Evolutionary conservation across 2,113 vertebrate species (phyloP), one percentile per base, ranked within the genome.

Genomic region (Thamnophis sirtalis): DNA sequence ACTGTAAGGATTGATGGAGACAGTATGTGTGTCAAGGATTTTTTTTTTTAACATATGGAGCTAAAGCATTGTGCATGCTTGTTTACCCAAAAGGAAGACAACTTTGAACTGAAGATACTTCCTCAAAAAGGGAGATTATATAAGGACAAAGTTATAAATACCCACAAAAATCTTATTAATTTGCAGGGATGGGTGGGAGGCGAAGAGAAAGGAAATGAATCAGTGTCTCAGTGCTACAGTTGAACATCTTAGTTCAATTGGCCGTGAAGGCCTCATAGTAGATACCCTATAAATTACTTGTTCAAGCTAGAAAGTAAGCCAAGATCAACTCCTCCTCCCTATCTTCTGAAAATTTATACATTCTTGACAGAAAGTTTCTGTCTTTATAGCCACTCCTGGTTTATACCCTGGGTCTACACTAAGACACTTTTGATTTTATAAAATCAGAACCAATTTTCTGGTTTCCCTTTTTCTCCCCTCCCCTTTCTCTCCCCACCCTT

Each of bases 351-450:
- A 84, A 91, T 2, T 54, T 93, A 53, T 21, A 80, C 19, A 80
- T n/a, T 11, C 43, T 60, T 56, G 13, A 90, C 7, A 63, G n/a
- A 43, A 60, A 49, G 1, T 73, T 89, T 51, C 19, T 91, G 38
- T 13, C 50, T 89, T 89, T 85, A n/a, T 43, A 6, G 56, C 33
- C 68, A 86, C 33, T 73, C 56, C 26, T 55, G 11, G 63, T 55
- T 93, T 89, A 55, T 89, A 56, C 56, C 19, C 21, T 93, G 60
- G 26, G 19, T 54, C 56, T 91, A 86, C 68, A 68, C 21, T 89
- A 63, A 89, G 13, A 56, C 55, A 88, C 26, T 33, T 86, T 43
- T 56, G 21, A 68, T 28, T 89, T 68, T 43, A 54, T 21, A 91
- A 80, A 8, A 33, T 43, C n/a, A 49, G 17, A 49, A 26, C 13